These are phyloP conservation scores for Calliphora vicina DNA, from an alignment of 1,140 invertebrate species.

Conservation along the genomic window DNA sequence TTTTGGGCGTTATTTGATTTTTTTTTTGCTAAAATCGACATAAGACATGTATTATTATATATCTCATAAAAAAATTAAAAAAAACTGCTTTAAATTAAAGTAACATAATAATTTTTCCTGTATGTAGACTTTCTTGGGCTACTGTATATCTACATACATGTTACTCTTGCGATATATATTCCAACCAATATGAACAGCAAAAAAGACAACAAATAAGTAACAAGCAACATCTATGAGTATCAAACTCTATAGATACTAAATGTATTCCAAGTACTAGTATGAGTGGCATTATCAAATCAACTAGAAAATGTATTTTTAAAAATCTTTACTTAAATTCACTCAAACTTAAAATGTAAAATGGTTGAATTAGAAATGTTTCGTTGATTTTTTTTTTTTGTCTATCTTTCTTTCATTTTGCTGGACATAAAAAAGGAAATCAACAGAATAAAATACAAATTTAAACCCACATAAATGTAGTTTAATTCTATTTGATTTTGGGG, in stretches of 20 bases:
- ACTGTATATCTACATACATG: too few relatives aligned
- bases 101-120: too few relatives aligned
- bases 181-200: neutral
- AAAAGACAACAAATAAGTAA: too few relatives aligned
- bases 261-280: neutral
- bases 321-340: neutral
- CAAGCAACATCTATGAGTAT: too few relatives aligned
- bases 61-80: too few relatives aligned
- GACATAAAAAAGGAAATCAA: neutral
- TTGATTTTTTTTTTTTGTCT: neutral
- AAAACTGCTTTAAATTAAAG: too few relatives aligned
- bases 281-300: constrained; percentile 9
- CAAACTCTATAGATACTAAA: too few relatives aligned
- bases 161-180: neutral
- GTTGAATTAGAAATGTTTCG: neutral
- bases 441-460: neutral
- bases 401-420: neutral
- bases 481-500: neutral
- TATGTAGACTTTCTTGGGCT: too few relatives aligned
- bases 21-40: too few relatives aligned
- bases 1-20: too few relatives aligned
- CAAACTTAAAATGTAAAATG: neutral
- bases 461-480: neutral
- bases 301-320: constrained; percentile 10
- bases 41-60: too few relatives aligned